Conservation (phyloP, 2,888 invertebrate species). For the Lapara coniferarum region DNA sequence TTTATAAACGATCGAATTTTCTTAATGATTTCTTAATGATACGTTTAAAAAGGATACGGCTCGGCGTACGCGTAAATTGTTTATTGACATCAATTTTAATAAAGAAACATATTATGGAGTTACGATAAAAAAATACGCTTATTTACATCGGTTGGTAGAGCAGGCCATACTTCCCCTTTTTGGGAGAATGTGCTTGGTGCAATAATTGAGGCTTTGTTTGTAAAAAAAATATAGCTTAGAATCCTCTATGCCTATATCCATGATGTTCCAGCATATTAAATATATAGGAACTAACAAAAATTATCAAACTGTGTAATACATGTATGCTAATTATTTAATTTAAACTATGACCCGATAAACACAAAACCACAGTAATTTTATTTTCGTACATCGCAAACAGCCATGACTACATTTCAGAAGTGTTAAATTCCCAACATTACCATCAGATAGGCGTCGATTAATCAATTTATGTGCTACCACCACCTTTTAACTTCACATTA, state of each 20-base stretch:
- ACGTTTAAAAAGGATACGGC: conserved; percentile 21
- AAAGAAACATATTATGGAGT: neutral
- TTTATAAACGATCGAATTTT: conserved; percentile 23
- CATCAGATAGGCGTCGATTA: conserved; percentile 4
- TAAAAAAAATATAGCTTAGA: too few species aligned
- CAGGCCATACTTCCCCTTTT: neutral
- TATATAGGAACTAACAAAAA: too few species aligned
- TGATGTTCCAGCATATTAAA: too few species aligned
- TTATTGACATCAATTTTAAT: conserved; percentile 17
- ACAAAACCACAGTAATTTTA: too few species aligned
- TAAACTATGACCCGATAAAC: too few species aligned
- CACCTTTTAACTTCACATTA: conserved; percentile 14
- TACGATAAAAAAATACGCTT: neutral
- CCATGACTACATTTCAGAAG: too few species aligned
- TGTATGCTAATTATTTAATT: too few species aligned
- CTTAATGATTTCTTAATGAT: conserved; percentile 22
- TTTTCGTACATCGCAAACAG: too few species aligned
- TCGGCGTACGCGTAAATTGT: conserved; percentile 17
- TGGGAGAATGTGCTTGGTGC: neutral
- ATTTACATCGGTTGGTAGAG: neutral
- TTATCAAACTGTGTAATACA: too few species aligned
- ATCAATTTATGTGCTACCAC: conserved; percentile 11
- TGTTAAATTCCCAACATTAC: too few species aligned
- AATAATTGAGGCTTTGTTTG: too few species aligned
- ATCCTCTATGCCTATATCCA: too few species aligned